Evolutionary conservation across 2,888 invertebrate species (phyloP).

Genomic region (Leptopilina syphax): DNA sequence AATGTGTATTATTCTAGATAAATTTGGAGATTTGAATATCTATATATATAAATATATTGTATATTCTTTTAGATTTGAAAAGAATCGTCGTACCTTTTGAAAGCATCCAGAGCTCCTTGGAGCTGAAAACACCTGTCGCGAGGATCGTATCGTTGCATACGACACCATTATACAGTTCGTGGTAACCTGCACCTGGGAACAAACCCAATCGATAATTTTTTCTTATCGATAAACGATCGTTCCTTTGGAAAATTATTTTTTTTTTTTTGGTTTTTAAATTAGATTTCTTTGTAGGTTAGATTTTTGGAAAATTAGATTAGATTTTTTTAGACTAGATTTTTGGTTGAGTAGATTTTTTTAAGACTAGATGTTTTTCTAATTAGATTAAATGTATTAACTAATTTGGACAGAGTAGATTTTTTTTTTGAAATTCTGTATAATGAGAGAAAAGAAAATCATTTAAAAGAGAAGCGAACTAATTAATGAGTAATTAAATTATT

Average conservation of each 20-base stretch:
- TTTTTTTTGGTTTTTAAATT: background rate
- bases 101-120: constrained; percentile 99
- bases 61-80: constrained; percentile 48
- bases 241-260: constrained; percentile 19
- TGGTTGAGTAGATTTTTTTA: no score
- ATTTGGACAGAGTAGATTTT: no score
- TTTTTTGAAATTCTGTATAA: no score
- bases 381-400: no score
- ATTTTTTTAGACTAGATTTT: no score
- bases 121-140: constrained; percentile 99
- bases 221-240: constrained; percentile 56
- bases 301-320: background rate
- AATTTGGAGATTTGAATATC: background rate
- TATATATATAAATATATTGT: constrained; percentile 1
- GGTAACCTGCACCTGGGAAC: constrained; percentile 78
- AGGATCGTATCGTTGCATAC: constrained; percentile 99
- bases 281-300: background rate
- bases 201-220: constrained; percentile 70
- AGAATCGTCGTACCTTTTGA: constrained; percentile 88
- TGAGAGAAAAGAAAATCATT: no score
- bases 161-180: constrained; percentile 98
- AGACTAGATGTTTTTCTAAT: no score
- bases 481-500: no score
- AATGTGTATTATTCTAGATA: constrained; percentile 7
- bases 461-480: no score